Conservation (phyloP, 2,888 invertebrate species). For the Amitus sp. region DNA sequence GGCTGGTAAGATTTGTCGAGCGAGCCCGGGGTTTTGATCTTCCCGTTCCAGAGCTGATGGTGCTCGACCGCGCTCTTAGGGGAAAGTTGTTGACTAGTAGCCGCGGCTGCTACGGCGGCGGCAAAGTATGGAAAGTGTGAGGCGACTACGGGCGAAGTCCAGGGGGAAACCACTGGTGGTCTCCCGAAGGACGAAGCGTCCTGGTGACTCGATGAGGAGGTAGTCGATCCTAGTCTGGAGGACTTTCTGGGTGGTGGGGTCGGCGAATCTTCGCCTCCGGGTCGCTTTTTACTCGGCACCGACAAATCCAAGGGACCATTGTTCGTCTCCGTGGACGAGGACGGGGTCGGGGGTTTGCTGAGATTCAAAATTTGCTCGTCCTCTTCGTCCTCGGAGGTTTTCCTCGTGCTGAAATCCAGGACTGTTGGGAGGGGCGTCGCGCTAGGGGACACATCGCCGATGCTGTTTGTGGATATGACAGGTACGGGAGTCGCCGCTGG, state of each 20-base stretch:
- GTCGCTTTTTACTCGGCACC: constrained; percentile 78
- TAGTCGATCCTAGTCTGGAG: constrained; percentile 66
- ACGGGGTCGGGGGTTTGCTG: constrained; percentile 73
- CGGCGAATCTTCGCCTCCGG: constrained; percentile 73
- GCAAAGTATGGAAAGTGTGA: constrained; percentile 85
- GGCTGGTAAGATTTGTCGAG: constrained; percentile 67
- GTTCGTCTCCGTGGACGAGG: constrained; percentile 67
- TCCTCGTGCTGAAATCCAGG: constrained; percentile 85
- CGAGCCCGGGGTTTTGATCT: constrained; percentile 75
- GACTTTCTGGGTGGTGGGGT: constrained; percentile 73
- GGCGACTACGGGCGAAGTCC: constrained; percentile 81
- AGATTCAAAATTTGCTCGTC: constrained; percentile 78
- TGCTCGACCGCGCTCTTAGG: constrained; percentile 71
- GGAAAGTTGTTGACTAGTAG: constrained; percentile 73
- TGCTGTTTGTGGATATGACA: constrained; percentile 70
- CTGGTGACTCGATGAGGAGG: constrained; percentile 47
- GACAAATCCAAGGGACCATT: constrained; percentile 84
- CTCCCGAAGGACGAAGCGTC: constrained; percentile 72
- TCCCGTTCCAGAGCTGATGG: constrained; percentile 78
- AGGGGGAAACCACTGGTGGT: constrained; percentile 76
- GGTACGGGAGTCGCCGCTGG: constrained; percentile 67
- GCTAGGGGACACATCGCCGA: constrained; percentile 65
- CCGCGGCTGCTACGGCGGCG: constrained; percentile 79
- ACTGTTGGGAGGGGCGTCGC: constrained; percentile 68
- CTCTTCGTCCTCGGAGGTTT: constrained; percentile 69